Conservation (phyloP, 2,113 vertebrate species). For the Todiramphus saurophagus region DNA sequence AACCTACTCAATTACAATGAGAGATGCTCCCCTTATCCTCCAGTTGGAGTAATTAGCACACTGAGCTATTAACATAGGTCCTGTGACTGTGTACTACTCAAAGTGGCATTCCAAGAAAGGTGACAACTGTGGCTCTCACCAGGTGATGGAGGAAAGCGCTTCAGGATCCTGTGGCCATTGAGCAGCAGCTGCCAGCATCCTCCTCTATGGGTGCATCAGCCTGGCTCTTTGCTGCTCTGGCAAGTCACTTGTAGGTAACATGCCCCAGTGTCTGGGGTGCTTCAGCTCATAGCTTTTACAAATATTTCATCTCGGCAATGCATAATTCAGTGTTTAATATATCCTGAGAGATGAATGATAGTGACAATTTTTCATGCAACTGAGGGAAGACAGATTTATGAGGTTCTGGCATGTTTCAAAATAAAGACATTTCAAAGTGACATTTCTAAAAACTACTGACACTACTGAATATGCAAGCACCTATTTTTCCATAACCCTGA, state of each 20-base stretch:
- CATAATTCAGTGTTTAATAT: neutral
- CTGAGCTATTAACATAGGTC: accelerated
- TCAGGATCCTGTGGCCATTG: accelerated
- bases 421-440: neutral
- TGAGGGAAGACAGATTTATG: neutral
- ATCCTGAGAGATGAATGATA: neutral
- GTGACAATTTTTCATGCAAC: neutral
- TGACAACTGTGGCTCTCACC: neutral
- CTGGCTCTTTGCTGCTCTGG: neutral
- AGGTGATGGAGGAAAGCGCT: neutral
- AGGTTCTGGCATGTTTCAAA: neutral
- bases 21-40: neutral
- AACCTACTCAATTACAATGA: neutral
- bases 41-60: neutral
- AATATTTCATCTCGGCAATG: neutral
- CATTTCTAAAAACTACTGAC: neutral
- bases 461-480: neutral
- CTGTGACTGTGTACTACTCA: neutral
- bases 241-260: neutral
- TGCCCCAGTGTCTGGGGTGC: neutral
- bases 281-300: neutral
- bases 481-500: neutral
- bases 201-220: accelerated
- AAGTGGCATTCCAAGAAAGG: neutral
- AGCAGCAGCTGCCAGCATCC: neutral